Evolutionary conservation across 2,888 invertebrate species (phyloP).

Genomic region (Cosmorhoe ocellata): DNA sequence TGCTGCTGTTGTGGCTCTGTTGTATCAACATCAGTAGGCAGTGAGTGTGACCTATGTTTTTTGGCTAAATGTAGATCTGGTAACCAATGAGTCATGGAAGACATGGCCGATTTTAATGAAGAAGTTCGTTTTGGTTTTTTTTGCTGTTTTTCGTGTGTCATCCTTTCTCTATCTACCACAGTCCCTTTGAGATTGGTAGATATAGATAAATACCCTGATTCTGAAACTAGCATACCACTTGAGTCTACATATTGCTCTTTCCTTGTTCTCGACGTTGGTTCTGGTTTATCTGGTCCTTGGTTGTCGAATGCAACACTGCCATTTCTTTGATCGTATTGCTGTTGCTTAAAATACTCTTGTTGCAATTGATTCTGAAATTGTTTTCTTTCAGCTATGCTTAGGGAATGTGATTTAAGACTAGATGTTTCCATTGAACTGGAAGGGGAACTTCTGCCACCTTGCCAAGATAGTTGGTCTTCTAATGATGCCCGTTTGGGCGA

Average conservation of each 20-base stretch:
- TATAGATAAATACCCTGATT: constrained; percentile 90
- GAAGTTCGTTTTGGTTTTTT: constrained; percentile 88
- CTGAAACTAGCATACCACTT: constrained; percentile 86
- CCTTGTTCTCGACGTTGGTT: constrained; percentile 54
- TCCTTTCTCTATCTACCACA: constrained; percentile 19
- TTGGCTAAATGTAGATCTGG: constrained; percentile 91
- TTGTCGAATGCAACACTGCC: constrained; percentile 68
- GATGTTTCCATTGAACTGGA: constrained; percentile 84
- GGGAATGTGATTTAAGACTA: constrained; percentile 81
- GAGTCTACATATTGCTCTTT: constrained; percentile 74
- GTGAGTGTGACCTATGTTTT: constrained; percentile 90
- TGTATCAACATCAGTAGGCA: constrained; percentile 87
- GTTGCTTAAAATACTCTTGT: constrained; percentile 79
- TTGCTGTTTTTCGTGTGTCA: constrained; percentile 75
- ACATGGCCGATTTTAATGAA: constrained; percentile 90
- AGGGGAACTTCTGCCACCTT: constrained; percentile 82
- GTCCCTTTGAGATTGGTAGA: constrained; percentile 84
- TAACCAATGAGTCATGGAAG: constrained; percentile 89
- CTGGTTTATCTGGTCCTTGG: constrained; percentile 61
- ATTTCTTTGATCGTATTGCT: constrained; percentile 78
- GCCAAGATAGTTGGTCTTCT: constrained; percentile 84
- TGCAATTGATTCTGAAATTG: constrained; percentile 80
- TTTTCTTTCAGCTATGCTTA: constrained; percentile 79
- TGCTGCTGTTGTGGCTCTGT: constrained; percentile 73
- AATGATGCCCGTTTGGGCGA: constrained; percentile 79